phyloP scores from a whole-genome alignment of 2,113 vertebrate genomes.

The Psilopogon haemacephalus region DNA sequence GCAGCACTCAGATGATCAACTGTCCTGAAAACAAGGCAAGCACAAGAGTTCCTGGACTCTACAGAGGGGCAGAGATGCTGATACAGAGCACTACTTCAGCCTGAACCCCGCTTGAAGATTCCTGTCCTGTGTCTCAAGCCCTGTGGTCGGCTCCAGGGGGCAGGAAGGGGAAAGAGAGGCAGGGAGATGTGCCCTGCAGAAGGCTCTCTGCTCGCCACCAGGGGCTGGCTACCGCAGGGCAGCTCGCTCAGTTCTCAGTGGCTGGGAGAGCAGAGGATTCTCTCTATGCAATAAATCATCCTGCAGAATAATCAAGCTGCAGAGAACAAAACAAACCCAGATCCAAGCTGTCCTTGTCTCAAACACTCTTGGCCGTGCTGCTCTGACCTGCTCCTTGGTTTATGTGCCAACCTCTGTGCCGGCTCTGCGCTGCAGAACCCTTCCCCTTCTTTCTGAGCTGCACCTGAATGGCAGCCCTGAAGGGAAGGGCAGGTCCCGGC shows the following conservation, averaged over 20 bases:
- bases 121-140: not conserved
- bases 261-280: not conserved
- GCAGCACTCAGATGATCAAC: no score
- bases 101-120: not conserved
- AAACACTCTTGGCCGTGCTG: accelerated
- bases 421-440: not conserved
- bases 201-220: not conserved
- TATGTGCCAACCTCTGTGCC: not conserved
- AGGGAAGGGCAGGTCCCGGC: not conserved
- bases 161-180: not conserved
- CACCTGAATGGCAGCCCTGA: not conserved
- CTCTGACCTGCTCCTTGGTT: not conserved
- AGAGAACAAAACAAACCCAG: not conserved
- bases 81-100: not conserved
- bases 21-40: no score
- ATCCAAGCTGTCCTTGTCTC: not conserved
- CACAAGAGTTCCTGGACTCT: not conserved
- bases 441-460: not conserved
- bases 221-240: not conserved
- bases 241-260: not conserved
- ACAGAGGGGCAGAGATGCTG: not conserved
- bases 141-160: not conserved
- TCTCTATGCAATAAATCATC: not conserved
- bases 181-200: not conserved
- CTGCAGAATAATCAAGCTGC: not conserved